phyloP scores from a whole-genome alignment of 1,140 invertebrate genomes.

The Amyelois transitella region DNA sequence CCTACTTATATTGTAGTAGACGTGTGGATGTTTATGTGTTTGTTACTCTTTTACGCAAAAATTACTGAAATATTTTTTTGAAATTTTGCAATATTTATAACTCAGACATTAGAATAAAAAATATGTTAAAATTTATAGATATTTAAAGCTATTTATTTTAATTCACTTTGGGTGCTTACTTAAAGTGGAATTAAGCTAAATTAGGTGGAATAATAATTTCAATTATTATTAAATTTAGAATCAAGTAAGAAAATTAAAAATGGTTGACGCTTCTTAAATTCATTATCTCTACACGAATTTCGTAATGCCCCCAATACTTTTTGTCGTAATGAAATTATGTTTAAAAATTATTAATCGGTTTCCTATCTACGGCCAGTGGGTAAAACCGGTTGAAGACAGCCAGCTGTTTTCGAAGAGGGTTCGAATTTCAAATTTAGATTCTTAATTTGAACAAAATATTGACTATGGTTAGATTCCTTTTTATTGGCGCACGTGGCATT shows the following conservation, averaged over 20 bases:
- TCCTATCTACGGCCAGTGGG: neutral
- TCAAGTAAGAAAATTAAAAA: neutral
- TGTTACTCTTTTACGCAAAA: too few relatives aligned
- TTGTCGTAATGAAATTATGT: constrained; percentile 2
- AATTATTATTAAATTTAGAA: too few relatives aligned
- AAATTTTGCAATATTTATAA: too few relatives aligned
- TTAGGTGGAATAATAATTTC: too few relatives aligned
- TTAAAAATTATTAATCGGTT: neutral
- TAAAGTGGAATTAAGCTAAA: too few relatives aligned
- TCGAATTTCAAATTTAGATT: neutral
- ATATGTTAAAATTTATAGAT: too few relatives aligned
- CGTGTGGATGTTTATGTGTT: too few relatives aligned
- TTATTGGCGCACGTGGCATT: neutral
- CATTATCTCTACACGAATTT: neutral
- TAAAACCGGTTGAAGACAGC: neutral
- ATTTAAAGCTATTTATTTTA: too few relatives aligned
- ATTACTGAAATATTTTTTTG: too few relatives aligned
- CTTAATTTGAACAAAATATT: neutral
- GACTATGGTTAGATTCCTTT: neutral
- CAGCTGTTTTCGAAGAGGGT: neutral
- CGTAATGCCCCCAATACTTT: neutral
- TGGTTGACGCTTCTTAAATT: neutral
- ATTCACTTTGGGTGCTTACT: too few relatives aligned
- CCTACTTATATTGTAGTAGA: too few relatives aligned
- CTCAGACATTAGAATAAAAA: too few relatives aligned